Evolutionary conservation across 2,888 invertebrate genomes (phyloP), one percentile per base, ranked within the genome.

Genomic region (Parnassius smintheus): DNA sequence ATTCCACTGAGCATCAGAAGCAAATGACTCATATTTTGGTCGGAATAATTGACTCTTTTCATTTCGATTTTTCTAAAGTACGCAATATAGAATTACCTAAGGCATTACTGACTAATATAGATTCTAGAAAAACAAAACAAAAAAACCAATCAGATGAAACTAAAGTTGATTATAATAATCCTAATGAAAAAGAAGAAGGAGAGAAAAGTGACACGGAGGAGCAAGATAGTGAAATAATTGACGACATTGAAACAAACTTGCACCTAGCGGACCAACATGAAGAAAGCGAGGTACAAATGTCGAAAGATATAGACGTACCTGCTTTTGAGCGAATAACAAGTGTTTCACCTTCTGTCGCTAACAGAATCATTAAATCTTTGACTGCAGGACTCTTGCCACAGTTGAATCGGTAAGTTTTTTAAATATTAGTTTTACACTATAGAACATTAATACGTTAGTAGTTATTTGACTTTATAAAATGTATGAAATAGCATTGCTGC

Each of bases 1-100:
- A 93, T 56, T 93, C 95, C 9, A 83, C 93, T 0, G 95, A 96
- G 48, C 95, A 95, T 78, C 98, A 98, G 75, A 97, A 96, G 73
- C 96, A 98, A 73, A 89, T 96, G 63, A 96, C 98, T 9, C 93
- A 95, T 62, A 92, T 96, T 62, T 92, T 96, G 12, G 94, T 96
- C 0, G 94, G 94, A 0, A 95, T 99, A 66, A 90, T 99, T 67
- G 97, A 98, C 79, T 94, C 96, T 0, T 99, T 98, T 78, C 98
- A 98, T 86, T 99, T 96, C 82, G 97, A 98, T 88, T 91, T 98
- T 56, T 93, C 94, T 0, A 94, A 95, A 78, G 94, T 81, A 0
- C 82, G 88, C 70, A 75, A 81, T 57, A 82, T 85, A 62, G 83
- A 87, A 66, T 67, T 87, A 41, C 86, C 88, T 1, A 86, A 86